Base-by-base conservation (phyloP, 2,888 invertebrate species). In the Lycophotia porphyrea region DNA sequence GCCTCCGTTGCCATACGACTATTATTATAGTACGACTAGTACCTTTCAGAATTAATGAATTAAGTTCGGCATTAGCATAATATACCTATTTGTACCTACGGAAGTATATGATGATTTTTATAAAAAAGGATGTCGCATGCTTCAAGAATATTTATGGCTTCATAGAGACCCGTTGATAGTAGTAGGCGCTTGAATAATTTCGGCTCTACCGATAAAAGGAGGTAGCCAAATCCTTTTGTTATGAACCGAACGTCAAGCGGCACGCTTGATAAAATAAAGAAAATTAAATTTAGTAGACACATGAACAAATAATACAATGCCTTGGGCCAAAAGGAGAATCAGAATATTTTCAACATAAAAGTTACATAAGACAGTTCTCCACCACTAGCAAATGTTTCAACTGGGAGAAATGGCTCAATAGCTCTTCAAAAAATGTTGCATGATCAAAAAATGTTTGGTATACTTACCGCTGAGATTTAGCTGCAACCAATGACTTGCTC, bases 11-110 rank as follows among this genome's bases (percentile, higher is more conserved):
- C 44, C 64, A 27, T 69, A 27, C 67, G 52, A 21, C n/a, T 31
- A 55, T n/a, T 55, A 52, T n/a, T n/a, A n/a, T n/a, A n/a, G n/a
- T 72, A 65, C 27, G 31, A 67, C 13, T 69, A n/a, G n/a, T n/a
- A 2, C 27, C 55, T 67, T 77, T 77, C 42, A 49, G 9, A 67
- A 70, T 77, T 49, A 61, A 70, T 27, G 18, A 71, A 70, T 71
- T 58, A 66, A 70, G 34, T 36, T 49, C 2, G 1, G 0, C 18
- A 82, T 80, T 82, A 70, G 52, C 80, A 80, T 80, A 77, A 77
- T 82, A 66, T 58, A 15, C 15, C 58, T 80, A 82, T 82, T 82
- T 80, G 39, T 67, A 81, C 39, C 27, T 78, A 42, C 34, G 78
- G 81, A 67, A 67, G 67, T 55, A 55, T 21, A 24, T 39, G 4